Evolutionary conservation across 2,888 invertebrate species (phyloP), one percentile per base, ranked within the genome.

Genomic region (Eupithecia exiguata): DNA sequence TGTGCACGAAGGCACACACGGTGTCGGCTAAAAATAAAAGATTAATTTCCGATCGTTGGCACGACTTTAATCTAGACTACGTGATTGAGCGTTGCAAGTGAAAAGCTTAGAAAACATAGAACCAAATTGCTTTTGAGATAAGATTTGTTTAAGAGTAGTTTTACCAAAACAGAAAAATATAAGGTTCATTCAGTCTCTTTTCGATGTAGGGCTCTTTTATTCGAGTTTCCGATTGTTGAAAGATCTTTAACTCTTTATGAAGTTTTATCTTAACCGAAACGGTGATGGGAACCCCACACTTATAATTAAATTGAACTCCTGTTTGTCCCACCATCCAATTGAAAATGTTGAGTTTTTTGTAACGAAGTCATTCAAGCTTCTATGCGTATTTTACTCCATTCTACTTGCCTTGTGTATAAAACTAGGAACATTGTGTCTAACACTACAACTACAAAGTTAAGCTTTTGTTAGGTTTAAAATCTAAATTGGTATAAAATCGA

Each of bases 1-100:
- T 81, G 78, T 84, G 86, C 91, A 91, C 90, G 91, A 89, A 90
- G 83, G 82, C 79, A 82, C 81, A 83, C 78, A 81, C 81, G 78
- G 82, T 86, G 85, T 88, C 83, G 85, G 83, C 91, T 92, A 91
- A 89, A 92, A 92, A 92, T 92, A 92, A 91, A 91, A 90, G 89
- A 89, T 91, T 92, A 91, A 92, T 92, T 92, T 90, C 88, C 91
- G 87, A 86, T 89, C 86, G 87, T 85, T 88, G 87, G 88, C 85
- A 84, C 85, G 84, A 80, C 82, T 86, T 84, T 84, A 86, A 89
- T 89, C 86, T 84, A 81, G 82, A 78, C 76, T 82, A 86, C 84
- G 84, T 83, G 83, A 79, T 82, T 82, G 77, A 81, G 82, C 79
- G 81, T 77, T 77, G 84, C 73, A 81, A 81, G 79, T 81, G 77